Conservation (phyloP, 2,113 vertebrate species). For the Anseranas semipalmata region DNA sequence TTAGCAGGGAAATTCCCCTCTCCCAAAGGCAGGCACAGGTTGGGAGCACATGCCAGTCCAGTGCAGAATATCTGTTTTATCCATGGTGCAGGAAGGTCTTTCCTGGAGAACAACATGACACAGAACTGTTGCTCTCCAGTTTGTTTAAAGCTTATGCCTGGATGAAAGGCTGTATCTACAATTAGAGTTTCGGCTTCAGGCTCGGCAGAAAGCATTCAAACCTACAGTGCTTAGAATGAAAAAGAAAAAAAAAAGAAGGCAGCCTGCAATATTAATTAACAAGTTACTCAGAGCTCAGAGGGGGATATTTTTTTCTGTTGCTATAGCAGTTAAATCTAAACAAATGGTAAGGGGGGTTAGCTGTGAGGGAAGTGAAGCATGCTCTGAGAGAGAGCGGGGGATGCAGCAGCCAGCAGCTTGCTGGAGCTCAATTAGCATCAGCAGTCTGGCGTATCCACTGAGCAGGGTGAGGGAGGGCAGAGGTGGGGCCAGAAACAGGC, state of each 20-base stretch:
- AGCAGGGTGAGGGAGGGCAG: not conserved
- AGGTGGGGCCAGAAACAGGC: not conserved
- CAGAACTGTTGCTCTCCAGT: no score
- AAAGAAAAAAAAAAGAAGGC: not conserved
- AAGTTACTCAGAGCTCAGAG: not conserved
- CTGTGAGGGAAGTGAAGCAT: not conserved
- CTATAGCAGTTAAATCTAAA: not conserved
- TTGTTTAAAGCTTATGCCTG: not conserved
- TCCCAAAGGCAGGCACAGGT: not conserved
- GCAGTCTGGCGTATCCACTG: fast-evolving
- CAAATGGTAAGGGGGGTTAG: not conserved
- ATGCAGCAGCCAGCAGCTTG: not conserved
- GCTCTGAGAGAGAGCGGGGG: fast-evolving
- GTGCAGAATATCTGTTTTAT: not conserved
- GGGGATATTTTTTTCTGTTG: not conserved
- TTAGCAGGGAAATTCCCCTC: not conserved
- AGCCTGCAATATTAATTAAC: not conserved
- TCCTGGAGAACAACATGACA: not conserved
- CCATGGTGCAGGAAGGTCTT: not conserved
- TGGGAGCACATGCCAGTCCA: not conserved
- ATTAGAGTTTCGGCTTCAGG: not conserved
- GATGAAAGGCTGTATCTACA: not conserved
- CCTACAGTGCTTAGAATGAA: not conserved
- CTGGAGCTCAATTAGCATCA: not conserved
- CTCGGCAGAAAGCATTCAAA: not conserved